A percentile compares a stretch with the other conserved stretches of the same genome.
These are phyloP conservation scores for Phrynocephalus forsythii DNA, from an alignment of 2,797 vertebrate genomes.

Conservation along the genomic window DNA sequence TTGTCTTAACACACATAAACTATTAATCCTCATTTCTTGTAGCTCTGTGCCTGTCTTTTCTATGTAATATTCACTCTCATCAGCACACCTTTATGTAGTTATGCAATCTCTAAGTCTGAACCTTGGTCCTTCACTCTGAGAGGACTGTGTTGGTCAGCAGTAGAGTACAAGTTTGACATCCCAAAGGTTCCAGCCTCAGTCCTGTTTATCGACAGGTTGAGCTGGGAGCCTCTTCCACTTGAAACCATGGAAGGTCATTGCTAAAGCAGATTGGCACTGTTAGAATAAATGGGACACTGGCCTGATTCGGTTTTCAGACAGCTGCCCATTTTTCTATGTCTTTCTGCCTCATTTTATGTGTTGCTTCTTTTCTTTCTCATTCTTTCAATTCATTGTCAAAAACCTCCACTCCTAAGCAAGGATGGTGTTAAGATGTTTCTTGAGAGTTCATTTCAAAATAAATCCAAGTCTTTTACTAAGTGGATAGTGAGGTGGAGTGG, in stretches of 20 bases:
- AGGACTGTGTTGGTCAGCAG: background rate
- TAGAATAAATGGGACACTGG: background rate
- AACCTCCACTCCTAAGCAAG: background rate
- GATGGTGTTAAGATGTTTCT: background rate
- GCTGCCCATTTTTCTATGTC: background rate
- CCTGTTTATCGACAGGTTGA: background rate
- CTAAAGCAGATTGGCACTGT: background rate
- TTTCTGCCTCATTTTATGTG: background rate
- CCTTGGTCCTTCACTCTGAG: background rate
- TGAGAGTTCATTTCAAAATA: background rate
- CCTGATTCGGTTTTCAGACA: background rate
- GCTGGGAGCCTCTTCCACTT: background rate
- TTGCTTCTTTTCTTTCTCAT: background rate
- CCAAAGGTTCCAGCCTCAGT: background rate
- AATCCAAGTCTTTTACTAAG: background rate
- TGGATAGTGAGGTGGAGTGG: constrained; percentile 14
- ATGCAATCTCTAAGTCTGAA: background rate
- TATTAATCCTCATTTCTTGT: background rate
- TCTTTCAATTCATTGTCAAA: background rate
- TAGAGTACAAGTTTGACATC: background rate
- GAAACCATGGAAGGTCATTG: background rate
- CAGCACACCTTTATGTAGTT: background rate
- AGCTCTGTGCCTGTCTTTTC: background rate
- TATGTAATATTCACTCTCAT: background rate
- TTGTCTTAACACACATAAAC: background rate